These are phyloP conservation scores for Cyprinodon variegatus DNA, from an alignment of 2,113 vertebrate genomes.

Conservation along the genomic window DNA sequence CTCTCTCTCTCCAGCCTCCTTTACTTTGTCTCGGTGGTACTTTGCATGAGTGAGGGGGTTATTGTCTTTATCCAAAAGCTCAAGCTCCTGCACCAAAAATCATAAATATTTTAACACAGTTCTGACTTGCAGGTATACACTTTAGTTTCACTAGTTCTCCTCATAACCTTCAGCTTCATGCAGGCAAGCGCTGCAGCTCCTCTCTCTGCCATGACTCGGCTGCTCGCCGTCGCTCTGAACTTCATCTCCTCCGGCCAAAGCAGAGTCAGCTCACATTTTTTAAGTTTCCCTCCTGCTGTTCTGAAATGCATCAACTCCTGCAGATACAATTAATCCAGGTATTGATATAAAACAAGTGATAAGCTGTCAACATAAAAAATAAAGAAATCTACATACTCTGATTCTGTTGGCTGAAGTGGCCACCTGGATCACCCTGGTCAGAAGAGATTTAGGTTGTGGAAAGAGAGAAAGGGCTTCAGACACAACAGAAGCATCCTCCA, in stretches of 20 bases:
- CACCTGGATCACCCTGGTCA: conserved; percentile 87
- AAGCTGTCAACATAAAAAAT: neutral
- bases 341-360: accelerated
- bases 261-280: conserved; percentile 86
- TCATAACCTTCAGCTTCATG: conserved; percentile 88
- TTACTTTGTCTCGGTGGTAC: conserved; percentile 87
- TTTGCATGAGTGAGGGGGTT: conserved; percentile 90
- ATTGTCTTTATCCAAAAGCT: conserved; percentile 89
- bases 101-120: neutral
- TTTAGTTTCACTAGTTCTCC: accelerated
- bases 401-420: conserved; percentile 84
- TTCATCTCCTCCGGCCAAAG: conserved; percentile 91
- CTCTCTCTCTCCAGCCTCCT: conserved; percentile 84
- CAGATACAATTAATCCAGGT: neutral
- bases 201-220: conserved; percentile 85
- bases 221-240: conserved; percentile 85
- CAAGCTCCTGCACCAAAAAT: conserved; percentile 82
- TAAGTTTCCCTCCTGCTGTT: conserved; percentile 83
- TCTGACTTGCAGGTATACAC: neutral
- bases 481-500: conserved; percentile 69
- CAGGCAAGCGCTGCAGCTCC: conserved; percentile 91
- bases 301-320: conserved; percentile 88
- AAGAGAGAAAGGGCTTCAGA: conserved; percentile 86
- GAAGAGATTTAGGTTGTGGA: conserved; percentile 88
- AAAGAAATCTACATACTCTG: conserved; percentile 77